Evolutionary conservation across 2,113 vertebrate genomes (phyloP).

Genomic region (Electrona antarctica): DNA sequence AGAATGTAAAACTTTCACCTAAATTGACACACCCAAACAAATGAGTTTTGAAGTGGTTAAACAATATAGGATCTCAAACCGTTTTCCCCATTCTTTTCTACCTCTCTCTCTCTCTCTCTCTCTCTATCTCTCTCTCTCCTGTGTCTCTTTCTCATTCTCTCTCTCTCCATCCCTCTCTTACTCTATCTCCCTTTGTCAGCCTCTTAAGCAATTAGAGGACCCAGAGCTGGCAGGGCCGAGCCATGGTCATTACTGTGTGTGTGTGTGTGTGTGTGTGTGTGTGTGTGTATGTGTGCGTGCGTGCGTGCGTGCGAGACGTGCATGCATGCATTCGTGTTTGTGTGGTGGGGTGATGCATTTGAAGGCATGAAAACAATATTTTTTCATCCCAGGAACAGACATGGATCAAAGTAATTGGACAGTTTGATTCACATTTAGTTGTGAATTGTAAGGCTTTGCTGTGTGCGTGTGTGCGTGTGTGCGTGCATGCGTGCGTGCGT

Average conservation of each 20-base stretch:
- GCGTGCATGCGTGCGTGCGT: constrained; percentile 2
- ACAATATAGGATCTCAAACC: neutral
- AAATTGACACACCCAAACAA: no score
- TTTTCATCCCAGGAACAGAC: constrained; percentile 41
- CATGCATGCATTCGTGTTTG: neutral
- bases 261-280: constrained; percentile 12
- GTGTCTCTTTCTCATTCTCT: neutral
- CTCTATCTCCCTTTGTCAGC: constrained; percentile 14
- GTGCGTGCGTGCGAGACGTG: constrained; percentile 5
- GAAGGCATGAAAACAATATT: constrained; percentile 36
- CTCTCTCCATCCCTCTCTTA: neutral
- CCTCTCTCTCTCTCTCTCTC: constrained; percentile 14
- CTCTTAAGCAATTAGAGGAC: constrained; percentile 52
- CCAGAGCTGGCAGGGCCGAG: constrained; percentile 36
- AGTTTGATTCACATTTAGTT: constrained; percentile 48
- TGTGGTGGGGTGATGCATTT: constrained; percentile 45
- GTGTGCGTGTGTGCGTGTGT: constrained; percentile 1
- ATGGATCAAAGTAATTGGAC: constrained; percentile 67
- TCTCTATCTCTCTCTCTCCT: constrained; percentile 20
- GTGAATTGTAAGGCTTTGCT: constrained; percentile 22
- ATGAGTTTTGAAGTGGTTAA: no score
- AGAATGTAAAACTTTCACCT: no score
- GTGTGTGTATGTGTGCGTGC: constrained; percentile 18
- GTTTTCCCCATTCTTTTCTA: neutral
- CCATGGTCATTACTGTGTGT: constrained; percentile 40